A percentile compares a stretch with the other conserved stretches of the same genome.
phyloP scores from a whole-genome alignment of 2,888 invertebrate genomes.

The Brachyptera risi region DNA sequence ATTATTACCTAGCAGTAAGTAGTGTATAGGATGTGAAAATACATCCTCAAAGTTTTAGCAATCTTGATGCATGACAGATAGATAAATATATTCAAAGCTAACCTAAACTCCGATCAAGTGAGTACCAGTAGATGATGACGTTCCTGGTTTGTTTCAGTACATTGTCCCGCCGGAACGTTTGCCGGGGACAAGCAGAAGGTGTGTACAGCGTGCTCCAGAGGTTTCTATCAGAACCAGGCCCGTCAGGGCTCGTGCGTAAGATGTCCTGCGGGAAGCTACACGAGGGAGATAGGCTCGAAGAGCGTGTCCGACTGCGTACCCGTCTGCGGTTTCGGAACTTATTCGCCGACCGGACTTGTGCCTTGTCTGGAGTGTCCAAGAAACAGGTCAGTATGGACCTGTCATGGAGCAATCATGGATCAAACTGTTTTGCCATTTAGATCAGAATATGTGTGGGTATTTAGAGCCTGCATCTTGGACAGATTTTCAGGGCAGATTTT shows the following conservation, averaged over 20 bases:
- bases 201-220: slow-evolving; percentile 87
- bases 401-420: no score
- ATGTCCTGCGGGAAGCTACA: slow-evolving; percentile 91
- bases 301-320: slow-evolving; percentile 82
- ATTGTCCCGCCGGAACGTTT: slow-evolving; percentile 95
- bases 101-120: no score
- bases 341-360: slow-evolving; percentile 89
- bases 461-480: no score
- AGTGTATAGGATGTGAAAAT: no score
- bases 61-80: no score
- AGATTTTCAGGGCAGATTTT: no score
- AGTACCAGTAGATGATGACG: no score
- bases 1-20: no score
- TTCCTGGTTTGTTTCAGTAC: slow-evolving; percentile 64
- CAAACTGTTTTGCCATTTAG: no score
- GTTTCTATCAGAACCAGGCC: slow-evolving; percentile 90
- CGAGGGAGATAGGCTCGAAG: slow-evolving; percentile 78
- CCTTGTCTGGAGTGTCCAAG: slow-evolving; percentile 92
- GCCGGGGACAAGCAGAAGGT: slow-evolving; percentile 85
- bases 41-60: no score
- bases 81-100: no score
- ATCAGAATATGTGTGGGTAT: no score
- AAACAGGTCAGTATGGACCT: slow-evolving; percentile 72
- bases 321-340: slow-evolving; percentile 94
- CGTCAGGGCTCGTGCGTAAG: slow-evolving; percentile 85